Percentiles rank a stretch among this genome's conserved stretches.
These are phyloP conservation scores for Octodon degus DNA, from an alignment of 2,113 vertebrate species.

Conservation along the genomic window DNA sequence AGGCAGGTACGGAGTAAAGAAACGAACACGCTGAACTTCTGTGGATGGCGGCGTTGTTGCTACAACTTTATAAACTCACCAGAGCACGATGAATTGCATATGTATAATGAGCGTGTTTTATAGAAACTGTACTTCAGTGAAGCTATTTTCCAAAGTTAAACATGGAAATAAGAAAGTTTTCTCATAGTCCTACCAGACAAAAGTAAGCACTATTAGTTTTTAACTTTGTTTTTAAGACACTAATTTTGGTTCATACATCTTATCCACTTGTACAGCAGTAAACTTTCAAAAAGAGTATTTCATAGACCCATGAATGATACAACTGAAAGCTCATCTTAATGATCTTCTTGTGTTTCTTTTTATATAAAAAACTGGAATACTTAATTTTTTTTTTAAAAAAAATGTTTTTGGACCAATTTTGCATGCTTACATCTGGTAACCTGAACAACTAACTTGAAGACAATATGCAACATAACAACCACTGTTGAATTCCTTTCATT, in stretches of 20 bases:
- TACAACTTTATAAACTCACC: neutral
- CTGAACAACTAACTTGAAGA: too few relatives aligned
- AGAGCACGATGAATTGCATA: neutral
- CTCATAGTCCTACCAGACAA: neutral
- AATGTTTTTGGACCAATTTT: too few relatives aligned
- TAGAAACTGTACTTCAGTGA: neutral
- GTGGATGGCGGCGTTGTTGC: neutral
- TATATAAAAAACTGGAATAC: neutral
- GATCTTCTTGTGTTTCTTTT: neutral
- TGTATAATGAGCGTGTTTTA: neutral
- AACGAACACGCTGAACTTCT: neutral
- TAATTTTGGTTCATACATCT: neutral
- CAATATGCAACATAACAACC: too few relatives aligned
- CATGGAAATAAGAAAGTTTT: neutral
- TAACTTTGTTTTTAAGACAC: neutral
- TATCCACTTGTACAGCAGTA: neutral
- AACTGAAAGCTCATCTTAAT: neutral
- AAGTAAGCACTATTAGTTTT: neutral
- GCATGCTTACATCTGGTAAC: too few relatives aligned
- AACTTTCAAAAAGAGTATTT: neutral
- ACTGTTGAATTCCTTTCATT: too few relatives aligned
- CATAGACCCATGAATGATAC: neutral
- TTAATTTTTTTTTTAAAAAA: too few relatives aligned
- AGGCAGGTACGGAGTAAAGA: neutral
- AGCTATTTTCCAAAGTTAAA: slow-evolving; percentile 2